These are phyloP conservation scores for Egretta garzetta DNA, from an alignment of 2,113 vertebrate genomes.

Conservation along the genomic window DNA sequence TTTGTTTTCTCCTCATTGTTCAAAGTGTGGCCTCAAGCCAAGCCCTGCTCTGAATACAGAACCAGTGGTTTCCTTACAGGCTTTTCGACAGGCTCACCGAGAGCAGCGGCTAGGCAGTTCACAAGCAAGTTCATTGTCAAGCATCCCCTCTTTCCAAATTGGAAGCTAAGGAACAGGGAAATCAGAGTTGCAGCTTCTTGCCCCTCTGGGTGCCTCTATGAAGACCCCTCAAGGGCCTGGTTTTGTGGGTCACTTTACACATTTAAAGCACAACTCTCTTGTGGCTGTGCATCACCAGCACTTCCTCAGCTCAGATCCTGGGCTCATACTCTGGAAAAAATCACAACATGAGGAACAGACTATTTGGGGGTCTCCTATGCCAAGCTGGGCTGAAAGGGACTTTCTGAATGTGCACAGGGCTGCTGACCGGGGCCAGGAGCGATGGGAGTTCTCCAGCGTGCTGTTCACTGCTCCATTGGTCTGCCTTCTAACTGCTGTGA, in stretches of 20 bases:
- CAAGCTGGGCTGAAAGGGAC: background rate
- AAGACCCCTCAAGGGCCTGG: background rate
- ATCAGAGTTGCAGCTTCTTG: background rate
- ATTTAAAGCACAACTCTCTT: background rate
- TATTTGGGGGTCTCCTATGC: background rate
- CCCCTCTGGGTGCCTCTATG: background rate
- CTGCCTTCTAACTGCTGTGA: background rate
- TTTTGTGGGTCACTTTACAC: background rate
- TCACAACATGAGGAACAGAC: background rate
- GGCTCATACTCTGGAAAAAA: background rate
- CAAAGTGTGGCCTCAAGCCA: constrained; percentile 1
- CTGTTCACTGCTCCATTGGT: background rate
- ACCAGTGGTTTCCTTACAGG: constrained; percentile 29
- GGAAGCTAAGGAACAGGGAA: background rate
- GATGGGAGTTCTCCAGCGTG: background rate
- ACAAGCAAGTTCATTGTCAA: background rate
- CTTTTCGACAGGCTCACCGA: background rate
- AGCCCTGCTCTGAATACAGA: constrained; percentile 58
- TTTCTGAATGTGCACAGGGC: background rate
- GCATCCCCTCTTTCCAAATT: background rate
- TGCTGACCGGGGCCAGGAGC: background rate
- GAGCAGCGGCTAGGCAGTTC: background rate
- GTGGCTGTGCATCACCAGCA: background rate
- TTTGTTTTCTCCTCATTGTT: constrained; percentile 68
- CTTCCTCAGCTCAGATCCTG: background rate